Evolutionary conservation across 2,888 invertebrate genomes (phyloP), one percentile per base, ranked within the genome.

Genomic region (Mimas tiliae): DNA sequence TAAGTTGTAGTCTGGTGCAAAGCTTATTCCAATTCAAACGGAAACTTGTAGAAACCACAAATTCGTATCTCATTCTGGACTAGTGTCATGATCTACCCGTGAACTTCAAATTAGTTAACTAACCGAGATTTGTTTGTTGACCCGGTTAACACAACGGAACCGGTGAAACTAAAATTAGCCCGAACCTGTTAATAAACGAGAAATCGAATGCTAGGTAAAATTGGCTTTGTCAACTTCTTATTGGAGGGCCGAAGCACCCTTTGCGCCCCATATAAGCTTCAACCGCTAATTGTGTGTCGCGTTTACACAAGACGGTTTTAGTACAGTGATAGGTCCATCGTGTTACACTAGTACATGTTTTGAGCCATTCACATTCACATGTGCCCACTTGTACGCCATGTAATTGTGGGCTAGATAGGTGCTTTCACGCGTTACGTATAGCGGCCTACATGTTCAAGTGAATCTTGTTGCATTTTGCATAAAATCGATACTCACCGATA

Each of bases 381-480:
- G 77, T 76, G 74, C 76, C 79, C 81, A 80, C 81, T 83, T 77
- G 81, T 83, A 83, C 81, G 79, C 83, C 79, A 81, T 88, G 87
- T 92, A 91, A 90, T 91, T 90, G 88, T 82, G 79, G 77, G 81
- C 83, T 86, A 87, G 86, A 84, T 88, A 84, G 84, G 81, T 71
- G 82, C 80, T 80, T 80, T 77, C 78, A 74, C 82, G 84, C 78
- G 78, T 83, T 85, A 86, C 81, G 83, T 85, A 85, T 81, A 72
- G 78, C 75, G 81, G 80, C 75, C 84, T 79, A 84, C 86, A 81
- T 84, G 87, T 88, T 87, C 87, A 87, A 90, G 90, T 91, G 91
- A 93, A 93, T 91, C 91, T 92, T 91, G 91, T 90, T 93, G 91
- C 90, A 92, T 91, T 93, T 93, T 93, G 92, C 93, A 93, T 93